Evolutionary conservation across 2,113 vertebrate genomes (phyloP).

Genomic region (Carollia perspicillata): DNA sequence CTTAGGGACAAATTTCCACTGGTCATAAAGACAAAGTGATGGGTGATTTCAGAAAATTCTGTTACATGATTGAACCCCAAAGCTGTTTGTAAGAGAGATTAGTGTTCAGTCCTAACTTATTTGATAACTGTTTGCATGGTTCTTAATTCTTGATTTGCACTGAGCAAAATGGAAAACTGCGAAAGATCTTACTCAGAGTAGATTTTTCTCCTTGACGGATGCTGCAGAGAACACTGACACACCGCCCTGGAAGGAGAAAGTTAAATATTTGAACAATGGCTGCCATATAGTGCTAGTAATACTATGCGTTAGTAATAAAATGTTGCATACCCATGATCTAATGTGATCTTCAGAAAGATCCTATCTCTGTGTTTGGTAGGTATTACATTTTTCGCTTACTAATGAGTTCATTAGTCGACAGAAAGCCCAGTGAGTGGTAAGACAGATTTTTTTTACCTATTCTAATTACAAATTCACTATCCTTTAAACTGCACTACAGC

Average conservation of each 20-base stretch:
- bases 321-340: not conserved
- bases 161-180: not conserved
- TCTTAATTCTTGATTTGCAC: conserved; percentile 11
- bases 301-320: not conserved
- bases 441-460: not conserved
- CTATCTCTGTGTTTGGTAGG: not conserved
- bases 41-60: conserved; percentile 8
- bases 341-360: not conserved
- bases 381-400: not conserved
- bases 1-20: not conserved
- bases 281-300: not conserved
- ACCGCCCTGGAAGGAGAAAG: conserved; percentile 62
- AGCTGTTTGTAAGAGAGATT: not conserved
- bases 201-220: conserved; percentile 74
- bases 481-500: not conserved
- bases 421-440: not conserved
- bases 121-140: not conserved
- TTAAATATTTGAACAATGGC: not conserved
- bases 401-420: not conserved
- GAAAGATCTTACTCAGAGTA: conserved; percentile 85
- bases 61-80: not conserved
- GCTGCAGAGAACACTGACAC: conserved; percentile 12
- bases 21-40: not conserved
- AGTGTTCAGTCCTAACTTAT: not conserved
- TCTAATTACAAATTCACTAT: not conserved